Base-by-base conservation (phyloP, 2,113 vertebrate genomes). In the Monopterus albus region DNA sequence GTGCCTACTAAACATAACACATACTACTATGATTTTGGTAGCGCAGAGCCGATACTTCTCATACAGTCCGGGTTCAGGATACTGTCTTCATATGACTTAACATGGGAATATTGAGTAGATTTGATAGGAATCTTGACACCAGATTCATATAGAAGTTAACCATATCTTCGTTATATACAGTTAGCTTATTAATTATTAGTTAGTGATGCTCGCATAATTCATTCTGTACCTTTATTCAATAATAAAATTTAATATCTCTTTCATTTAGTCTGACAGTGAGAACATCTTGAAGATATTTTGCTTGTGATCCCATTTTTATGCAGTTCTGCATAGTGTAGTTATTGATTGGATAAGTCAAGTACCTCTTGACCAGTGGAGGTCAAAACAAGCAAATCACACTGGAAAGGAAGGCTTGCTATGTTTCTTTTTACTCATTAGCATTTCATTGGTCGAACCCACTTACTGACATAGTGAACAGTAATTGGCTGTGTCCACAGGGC, bases 401-500 rank as follows among this genome's bases (percentile, higher is more conserved):
- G 20, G 23, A 47, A 17, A 17, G 10, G 11, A 35, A 42, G 18
- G 31, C 15, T 59, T 35, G n/a, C 4, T 13, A 12, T 18, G 26
- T 40, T 31, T 49, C 15, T 6, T 18, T 36, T 38, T 7, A 9
- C 8, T 25, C 4, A 14, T 43, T 6, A 9, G 21, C 49, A 12
- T 39, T 29, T 23, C 10, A 36, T 45, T 45, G 36, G 21, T n/a
- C 35, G 20, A 62, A 25, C 3, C 38, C 17, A 1, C 38, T 17
- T 36, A 7, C 36, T 31, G 47, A 36, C 51, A 11, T 36, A n/a
- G 28, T 63, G 7, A 66, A n/a, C 2, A 1, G 20, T 61, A 18
- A 29, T 6, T 64, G 55, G 8, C 57, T 81, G 12, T 65, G 50
- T 78, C 52, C 43, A 25, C 72, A 98, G 96, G 95, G 95, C 79